A percentile compares a stretch with the other conserved stretches of the same genome.
Evolutionary conservation across 2,888 invertebrate genomes (phyloP).

Genomic region (Amorpha juglandis): DNA sequence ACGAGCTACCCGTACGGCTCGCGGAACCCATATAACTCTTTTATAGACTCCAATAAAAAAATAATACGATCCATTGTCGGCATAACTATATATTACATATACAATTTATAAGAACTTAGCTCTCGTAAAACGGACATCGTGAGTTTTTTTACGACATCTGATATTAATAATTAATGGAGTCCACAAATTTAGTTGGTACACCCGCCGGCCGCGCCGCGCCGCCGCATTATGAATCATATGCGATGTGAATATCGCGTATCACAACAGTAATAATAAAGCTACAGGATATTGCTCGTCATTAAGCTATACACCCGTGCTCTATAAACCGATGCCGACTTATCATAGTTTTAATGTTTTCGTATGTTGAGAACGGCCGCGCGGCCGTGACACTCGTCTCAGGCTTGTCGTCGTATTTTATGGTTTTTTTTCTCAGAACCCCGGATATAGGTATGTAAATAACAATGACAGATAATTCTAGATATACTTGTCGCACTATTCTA

Average conservation of each 20-base stretch:
- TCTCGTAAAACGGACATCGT: constrained; percentile 11
- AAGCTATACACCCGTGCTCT: background rate
- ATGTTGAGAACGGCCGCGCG: background rate
- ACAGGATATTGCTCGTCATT: constrained; percentile 10
- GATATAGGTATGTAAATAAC: too few relatives aligned
- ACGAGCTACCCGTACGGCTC: constrained; percentile 6
- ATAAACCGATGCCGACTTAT: background rate
- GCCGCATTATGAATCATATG: background rate
- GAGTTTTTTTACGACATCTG: constrained; percentile 13
- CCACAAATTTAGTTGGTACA: background rate
- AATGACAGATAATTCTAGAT: too few relatives aligned
- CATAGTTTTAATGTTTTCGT: too few relatives aligned
- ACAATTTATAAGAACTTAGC: constrained; percentile 21
- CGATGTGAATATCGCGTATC: background rate
- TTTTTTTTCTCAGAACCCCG: background rate
- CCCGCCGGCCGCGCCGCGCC: background rate
- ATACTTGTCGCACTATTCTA: too few relatives aligned
- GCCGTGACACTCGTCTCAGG: too few relatives aligned
- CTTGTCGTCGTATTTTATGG: background rate
- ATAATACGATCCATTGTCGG: constrained; percentile 16
- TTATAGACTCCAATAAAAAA: constrained; percentile 17
- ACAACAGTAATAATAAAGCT: background rate
- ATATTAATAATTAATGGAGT: constrained; percentile 18
- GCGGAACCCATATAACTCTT: constrained; percentile 16
- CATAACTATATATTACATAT: background rate